phyloP scores from a whole-genome alignment of 2,888 invertebrate genomes.

The Salticus scenicus region DNA sequence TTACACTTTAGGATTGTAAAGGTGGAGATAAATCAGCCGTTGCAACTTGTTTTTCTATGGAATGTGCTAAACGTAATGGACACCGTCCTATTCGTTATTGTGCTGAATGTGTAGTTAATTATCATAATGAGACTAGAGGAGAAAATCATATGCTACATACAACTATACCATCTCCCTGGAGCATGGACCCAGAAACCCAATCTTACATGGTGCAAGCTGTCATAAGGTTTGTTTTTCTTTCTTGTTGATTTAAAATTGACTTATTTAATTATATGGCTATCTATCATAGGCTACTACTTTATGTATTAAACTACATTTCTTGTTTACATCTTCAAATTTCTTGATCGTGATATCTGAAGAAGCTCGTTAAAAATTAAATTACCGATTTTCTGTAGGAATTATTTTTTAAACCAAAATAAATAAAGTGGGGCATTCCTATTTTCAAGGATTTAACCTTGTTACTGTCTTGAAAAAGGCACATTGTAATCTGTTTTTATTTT shows the following conservation, averaged over 20 bases:
- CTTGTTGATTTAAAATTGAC: not conserved
- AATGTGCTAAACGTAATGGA: conserved; percentile 96
- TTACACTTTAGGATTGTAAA: conserved; percentile 85
- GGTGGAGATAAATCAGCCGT: conserved; percentile 93
- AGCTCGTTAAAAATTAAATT: no score
- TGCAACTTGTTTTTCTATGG: conserved; percentile 96
- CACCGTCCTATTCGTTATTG: conserved; percentile 97
- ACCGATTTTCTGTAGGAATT: no score
- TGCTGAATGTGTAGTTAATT: conserved; percentile 89
- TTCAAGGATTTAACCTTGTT: no score
- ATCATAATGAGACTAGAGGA: conserved; percentile 85
- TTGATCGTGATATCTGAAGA: no score
- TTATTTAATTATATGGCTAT: not conserved
- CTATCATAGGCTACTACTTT: not conserved
- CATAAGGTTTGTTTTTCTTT: conserved; percentile 81
- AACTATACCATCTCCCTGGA: conserved; percentile 89
- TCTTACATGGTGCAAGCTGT: conserved; percentile 95
- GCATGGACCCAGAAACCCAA: conserved; percentile 92
- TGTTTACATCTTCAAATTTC: no score
- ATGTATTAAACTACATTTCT: not conserved
- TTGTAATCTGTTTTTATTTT: no score
- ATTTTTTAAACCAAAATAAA: no score
- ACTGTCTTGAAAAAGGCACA: no score
- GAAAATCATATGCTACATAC: conserved; percentile 93
- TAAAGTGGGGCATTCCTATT: no score